Evolutionary conservation across 2,888 invertebrate genomes (phyloP).

Genomic region (Spodoptera picta): DNA sequence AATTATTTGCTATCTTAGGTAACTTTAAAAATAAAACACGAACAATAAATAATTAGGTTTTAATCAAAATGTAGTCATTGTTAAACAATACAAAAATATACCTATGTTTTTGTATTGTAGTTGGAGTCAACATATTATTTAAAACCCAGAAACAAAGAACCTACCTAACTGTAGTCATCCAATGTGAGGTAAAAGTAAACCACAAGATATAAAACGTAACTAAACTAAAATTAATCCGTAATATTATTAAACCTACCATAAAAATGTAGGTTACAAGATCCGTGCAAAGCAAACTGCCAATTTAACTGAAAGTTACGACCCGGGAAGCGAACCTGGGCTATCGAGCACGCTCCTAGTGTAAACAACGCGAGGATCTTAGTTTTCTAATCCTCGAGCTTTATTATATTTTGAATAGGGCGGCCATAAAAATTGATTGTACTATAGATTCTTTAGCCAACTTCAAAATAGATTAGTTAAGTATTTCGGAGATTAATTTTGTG

Average conservation of each 20-base stretch:
- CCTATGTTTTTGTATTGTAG: too few relatives aligned
- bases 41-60: too few relatives aligned
- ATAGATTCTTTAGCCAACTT: conserved; percentile 27
- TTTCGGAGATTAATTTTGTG: conserved; percentile 37
- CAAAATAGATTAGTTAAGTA: conserved; percentile 42
- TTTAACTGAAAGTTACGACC: conserved; percentile 73
- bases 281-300: conserved; percentile 51
- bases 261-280: conserved; percentile 56
- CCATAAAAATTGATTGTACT: conserved; percentile 46
- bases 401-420: conserved; percentile 50
- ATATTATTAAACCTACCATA: conserved; percentile 34
- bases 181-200: background rate
- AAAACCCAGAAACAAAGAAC: too few relatives aligned
- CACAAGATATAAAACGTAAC: conserved; percentile 20
- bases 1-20: too few relatives aligned
- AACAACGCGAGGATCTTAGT: conserved; percentile 55
- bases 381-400: conserved; percentile 56
- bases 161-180: too few relatives aligned
- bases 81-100: too few relatives aligned
- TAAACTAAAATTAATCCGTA: conserved; percentile 39
- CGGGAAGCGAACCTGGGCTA: conserved; percentile 77
- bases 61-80: too few relatives aligned
- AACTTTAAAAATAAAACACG: too few relatives aligned
- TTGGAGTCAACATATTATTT: too few relatives aligned
- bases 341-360: conserved; percentile 71